phyloP scores from a whole-genome alignment of 2,113 vertebrate species.

The Desmodus rotundus region DNA sequence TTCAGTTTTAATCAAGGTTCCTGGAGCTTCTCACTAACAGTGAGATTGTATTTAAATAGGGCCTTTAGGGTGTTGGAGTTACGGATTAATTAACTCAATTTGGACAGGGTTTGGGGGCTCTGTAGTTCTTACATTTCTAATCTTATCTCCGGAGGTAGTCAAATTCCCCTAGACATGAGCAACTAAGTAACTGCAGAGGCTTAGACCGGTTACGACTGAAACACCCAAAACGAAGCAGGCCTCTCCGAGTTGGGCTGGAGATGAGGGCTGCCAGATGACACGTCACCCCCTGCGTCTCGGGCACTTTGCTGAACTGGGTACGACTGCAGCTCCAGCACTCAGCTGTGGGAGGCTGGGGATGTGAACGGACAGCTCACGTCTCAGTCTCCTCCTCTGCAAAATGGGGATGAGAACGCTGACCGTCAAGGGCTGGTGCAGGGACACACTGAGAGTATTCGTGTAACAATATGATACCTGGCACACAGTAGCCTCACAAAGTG shows the following conservation, averaged over 20 bases:
- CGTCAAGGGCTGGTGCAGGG: background rate
- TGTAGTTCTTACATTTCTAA: slow-evolving; percentile 54
- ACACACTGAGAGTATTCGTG: background rate
- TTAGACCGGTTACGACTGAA: slow-evolving; percentile 45
- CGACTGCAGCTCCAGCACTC: background rate
- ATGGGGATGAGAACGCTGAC: too few species aligned
- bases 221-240: slow-evolving; percentile 20
- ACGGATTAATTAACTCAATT: slow-evolving; percentile 72
- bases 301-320: background rate
- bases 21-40: slow-evolving; percentile 62
- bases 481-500: background rate
- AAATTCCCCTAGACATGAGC: slow-evolving; percentile 52
- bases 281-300: background rate
- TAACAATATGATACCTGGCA: background rate
- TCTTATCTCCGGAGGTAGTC: slow-evolving; percentile 63
- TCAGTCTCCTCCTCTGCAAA: background rate
- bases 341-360: background rate
- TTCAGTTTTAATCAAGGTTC: slow-evolving; percentile 69
- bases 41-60: slow-evolving; percentile 76
- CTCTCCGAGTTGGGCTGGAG: background rate
- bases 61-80: slow-evolving; percentile 61
- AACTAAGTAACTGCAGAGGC: slow-evolving; percentile 62
- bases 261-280: background rate
- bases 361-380: background rate
- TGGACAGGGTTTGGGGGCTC: slow-evolving; percentile 65